Evolutionary conservation across 2,113 vertebrate species (phyloP).

Genomic region (Macquaria ambigua): DNA sequence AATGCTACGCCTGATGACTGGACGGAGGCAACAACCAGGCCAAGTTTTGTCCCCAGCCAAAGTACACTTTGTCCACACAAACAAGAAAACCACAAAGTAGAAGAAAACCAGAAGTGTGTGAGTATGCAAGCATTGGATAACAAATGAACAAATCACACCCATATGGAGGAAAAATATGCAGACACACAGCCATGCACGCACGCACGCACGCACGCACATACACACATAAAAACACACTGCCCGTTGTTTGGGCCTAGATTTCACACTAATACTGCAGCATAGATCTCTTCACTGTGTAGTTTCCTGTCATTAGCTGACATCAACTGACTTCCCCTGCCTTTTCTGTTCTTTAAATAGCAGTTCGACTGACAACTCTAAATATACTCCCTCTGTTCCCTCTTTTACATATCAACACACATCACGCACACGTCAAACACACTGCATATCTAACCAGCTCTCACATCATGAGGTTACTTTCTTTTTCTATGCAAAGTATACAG

Average conservation of each 20-base stretch:
- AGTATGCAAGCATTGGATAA: constrained; percentile 58
- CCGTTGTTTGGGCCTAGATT: neutral
- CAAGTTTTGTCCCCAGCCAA: constrained; percentile 26
- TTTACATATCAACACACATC: constrained; percentile 31
- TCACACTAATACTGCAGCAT: neutral
- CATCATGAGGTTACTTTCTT: constrained; percentile 3
- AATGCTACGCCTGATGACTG: neutral
- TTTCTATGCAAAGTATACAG: constrained; percentile 25
- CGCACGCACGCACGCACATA: neutral
- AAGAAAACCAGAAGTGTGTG: constrained; percentile 55
- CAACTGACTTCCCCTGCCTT: constrained; percentile 14
- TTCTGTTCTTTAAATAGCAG: constrained; percentile 53
- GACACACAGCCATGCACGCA: constrained; percentile 27
- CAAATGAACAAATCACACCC: constrained; percentile 65
- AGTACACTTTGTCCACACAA: constrained; percentile 69
- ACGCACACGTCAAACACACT: constrained; percentile 6
- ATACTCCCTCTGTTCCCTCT: constrained; percentile 40
- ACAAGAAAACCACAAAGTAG: constrained; percentile 71
- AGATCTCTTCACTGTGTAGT: constrained; percentile 5
- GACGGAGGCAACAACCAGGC: constrained; percentile 5
- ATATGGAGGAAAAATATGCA: constrained; percentile 49
- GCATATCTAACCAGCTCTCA: neutral
- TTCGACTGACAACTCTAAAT: constrained; percentile 47
- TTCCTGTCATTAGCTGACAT: constrained; percentile 20
- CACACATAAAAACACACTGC: constrained; percentile 25